Percentiles rank a stretch among this genome's conserved stretches.
Evolutionary conservation across 2,888 invertebrate genomes (phyloP).

Genomic region (Drepana falcataria): DNA sequence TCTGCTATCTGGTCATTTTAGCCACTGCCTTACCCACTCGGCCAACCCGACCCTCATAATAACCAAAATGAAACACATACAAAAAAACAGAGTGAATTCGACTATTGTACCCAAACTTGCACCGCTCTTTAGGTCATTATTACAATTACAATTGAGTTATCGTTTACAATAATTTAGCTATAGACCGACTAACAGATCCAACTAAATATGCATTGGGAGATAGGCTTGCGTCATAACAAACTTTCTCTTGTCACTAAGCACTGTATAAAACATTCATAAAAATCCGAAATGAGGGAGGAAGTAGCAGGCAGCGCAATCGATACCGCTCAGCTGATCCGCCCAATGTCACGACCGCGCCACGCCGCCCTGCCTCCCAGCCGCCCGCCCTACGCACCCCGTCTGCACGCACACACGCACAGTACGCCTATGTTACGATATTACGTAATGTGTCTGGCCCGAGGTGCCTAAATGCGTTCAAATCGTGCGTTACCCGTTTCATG

Average conservation of each 20-base stretch:
- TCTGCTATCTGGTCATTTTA: too few relatives aligned
- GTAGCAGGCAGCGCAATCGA: slow-evolving; percentile 55
- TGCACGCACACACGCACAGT: slow-evolving; percentile 10
- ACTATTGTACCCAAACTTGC: too few relatives aligned
- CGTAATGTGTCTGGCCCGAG: not conserved
- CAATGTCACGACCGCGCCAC: slow-evolving; percentile 69
- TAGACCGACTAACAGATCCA: too few relatives aligned
- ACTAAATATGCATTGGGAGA: too few relatives aligned
- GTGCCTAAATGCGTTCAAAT: not conserved
- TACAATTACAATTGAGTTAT: too few relatives aligned
- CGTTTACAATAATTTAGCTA: too few relatives aligned
- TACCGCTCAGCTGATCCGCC: slow-evolving; percentile 71
- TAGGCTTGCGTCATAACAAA: slow-evolving; percentile 6
- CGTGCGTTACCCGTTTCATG: not conserved
- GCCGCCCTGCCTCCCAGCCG: slow-evolving; percentile 22
- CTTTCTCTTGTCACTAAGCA: slow-evolving; percentile 17
- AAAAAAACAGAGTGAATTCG: too few relatives aligned
- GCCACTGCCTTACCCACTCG: too few relatives aligned
- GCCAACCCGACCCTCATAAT: too few relatives aligned
- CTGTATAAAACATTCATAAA: slow-evolving; percentile 68
- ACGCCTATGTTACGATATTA: not conserved
- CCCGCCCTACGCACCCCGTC: slow-evolving; percentile 26
- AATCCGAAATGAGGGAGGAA: slow-evolving; percentile 53
- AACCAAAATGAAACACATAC: too few relatives aligned
- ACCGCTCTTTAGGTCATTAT: too few relatives aligned